Conservation (phyloP, 2,888 invertebrate genomes). For the Ormyrus labotus region DNA sequence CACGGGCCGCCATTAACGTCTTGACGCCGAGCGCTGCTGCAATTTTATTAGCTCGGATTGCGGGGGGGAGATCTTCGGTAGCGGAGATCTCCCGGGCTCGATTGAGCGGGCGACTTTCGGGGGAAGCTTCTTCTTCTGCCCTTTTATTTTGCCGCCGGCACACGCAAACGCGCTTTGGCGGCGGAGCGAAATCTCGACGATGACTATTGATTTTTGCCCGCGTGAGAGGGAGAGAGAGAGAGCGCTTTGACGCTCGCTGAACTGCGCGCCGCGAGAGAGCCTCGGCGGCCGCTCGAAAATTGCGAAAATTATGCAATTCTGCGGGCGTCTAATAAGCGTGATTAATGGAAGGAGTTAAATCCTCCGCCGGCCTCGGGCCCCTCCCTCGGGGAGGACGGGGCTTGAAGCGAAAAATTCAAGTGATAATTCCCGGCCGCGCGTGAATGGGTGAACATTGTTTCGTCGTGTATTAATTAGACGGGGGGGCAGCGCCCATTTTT, state of each 20-base stretch:
- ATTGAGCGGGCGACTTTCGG: too few species aligned
- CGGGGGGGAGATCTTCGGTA: too few species aligned
- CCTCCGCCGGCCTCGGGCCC: background rate
- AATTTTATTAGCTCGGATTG: too few species aligned
- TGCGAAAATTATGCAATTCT: background rate
- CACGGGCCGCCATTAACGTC: too few species aligned
- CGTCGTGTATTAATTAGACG: conserved; percentile 35
- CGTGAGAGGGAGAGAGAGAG: background rate
- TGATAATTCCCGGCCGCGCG: conserved; percentile 6
- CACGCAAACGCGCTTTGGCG: too few species aligned
- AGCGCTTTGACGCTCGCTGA: too few species aligned
- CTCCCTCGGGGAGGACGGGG: background rate
- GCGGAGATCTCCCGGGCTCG: too few species aligned
- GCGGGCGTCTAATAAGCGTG: background rate
- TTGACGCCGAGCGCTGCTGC: too few species aligned
- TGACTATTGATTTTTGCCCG: conserved; percentile 5
- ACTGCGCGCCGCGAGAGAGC: too few species aligned
- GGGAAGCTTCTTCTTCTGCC: too few species aligned
- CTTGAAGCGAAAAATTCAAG: background rate
- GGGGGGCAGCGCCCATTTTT: background rate
- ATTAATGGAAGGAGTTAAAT: conserved; percentile 6
- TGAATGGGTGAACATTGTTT: conserved; percentile 5
- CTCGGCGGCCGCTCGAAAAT: too few species aligned
- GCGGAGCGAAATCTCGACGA: background rate
- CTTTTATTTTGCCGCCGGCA: too few species aligned